Evolutionary conservation across 2,797 vertebrate species (phyloP).

Genomic region (Microchirus variegatus): DNA sequence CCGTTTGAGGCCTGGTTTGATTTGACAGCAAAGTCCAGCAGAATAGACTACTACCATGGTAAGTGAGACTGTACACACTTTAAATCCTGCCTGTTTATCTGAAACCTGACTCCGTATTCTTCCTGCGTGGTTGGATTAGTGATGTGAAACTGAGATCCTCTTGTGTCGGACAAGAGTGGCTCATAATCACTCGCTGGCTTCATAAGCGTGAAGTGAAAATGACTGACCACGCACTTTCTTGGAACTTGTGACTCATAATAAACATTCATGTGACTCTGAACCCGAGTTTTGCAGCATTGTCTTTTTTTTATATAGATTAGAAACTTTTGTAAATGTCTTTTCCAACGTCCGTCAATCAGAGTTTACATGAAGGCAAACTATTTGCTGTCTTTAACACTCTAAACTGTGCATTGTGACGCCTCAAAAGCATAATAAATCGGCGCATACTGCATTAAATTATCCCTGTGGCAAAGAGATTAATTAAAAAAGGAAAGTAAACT

Average conservation of each 20-base stretch:
- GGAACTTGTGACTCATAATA: slow-evolving; percentile 16
- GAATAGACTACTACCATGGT: slow-evolving; percentile 83
- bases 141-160: slow-evolving; percentile 54
- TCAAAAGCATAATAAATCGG: too few species aligned
- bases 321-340: too few species aligned
- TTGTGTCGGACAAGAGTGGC: slow-evolving; percentile 50
- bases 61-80: slow-evolving; percentile 1
- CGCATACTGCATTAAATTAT: too few species aligned
- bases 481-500: too few species aligned
- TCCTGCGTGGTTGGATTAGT: slow-evolving; percentile 1
- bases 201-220: slow-evolving; percentile 48
- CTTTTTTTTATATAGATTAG: neutral
- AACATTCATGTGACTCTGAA: slow-evolving; percentile 10
- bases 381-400: too few species aligned
- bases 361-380: too few species aligned
- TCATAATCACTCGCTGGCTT: neutral
- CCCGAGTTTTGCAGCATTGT: neutral
- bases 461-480: too few species aligned
- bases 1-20: slow-evolving; percentile 89
- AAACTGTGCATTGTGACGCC: too few species aligned
- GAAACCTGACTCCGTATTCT: slow-evolving; percentile 15
- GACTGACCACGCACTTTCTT: slow-evolving; percentile 1
- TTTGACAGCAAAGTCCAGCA: slow-evolving; percentile 73
- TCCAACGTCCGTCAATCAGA: too few species aligned
- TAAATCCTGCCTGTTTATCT: neutral